Conservation (phyloP, 1,140 invertebrate genomes). For the Pseudomyrmex cubaensis region DNA sequence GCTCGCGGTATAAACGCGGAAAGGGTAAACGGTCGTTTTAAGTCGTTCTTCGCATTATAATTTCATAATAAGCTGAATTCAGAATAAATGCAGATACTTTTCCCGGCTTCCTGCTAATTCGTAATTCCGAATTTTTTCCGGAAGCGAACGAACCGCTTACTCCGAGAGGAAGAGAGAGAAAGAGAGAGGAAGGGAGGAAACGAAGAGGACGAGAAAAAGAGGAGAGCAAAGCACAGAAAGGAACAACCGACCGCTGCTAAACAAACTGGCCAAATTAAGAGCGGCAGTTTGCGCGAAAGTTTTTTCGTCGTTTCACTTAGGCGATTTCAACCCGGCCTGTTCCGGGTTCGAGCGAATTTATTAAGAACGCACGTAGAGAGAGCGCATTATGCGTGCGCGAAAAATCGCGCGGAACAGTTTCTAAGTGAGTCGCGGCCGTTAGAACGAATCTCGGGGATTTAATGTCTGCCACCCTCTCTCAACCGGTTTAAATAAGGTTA, state of each 20-base stretch:
- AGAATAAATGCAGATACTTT: conserved; percentile 67
- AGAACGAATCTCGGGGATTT: conserved; percentile 85
- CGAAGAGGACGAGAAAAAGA: neutral
- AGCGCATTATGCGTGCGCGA: conserved; percentile 61
- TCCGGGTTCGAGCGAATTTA: conserved; percentile 76
- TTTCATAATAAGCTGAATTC: conserved; percentile 71
- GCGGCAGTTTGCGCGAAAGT: conserved; percentile 72
- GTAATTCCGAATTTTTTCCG: conserved; percentile 74
- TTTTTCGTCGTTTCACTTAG: conserved; percentile 73
- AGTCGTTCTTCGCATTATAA: conserved; percentile 71
- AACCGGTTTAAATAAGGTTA: conserved; percentile 69
- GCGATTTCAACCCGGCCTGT: conserved; percentile 49
- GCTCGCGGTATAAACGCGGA: conserved; percentile 44
- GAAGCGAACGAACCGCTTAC: conserved; percentile 72
- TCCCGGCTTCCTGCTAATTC: conserved; percentile 71
- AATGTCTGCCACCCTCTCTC: conserved; percentile 76
- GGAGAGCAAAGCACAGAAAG: conserved; percentile 1
- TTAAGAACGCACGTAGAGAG: conserved; percentile 77
- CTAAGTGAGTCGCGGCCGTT: conserved; percentile 84
- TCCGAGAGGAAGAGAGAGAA: neutral
- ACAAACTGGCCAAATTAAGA: conserved; percentile 72
- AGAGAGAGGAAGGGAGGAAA: neutral
- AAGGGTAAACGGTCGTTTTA: conserved; percentile 54
- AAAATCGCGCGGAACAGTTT: conserved; percentile 80
- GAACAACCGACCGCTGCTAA: conserved; percentile 49